Evolutionary conservation across 2,888 invertebrate genomes (phyloP).

Genomic region (Lithophane semibrunnea): DNA sequence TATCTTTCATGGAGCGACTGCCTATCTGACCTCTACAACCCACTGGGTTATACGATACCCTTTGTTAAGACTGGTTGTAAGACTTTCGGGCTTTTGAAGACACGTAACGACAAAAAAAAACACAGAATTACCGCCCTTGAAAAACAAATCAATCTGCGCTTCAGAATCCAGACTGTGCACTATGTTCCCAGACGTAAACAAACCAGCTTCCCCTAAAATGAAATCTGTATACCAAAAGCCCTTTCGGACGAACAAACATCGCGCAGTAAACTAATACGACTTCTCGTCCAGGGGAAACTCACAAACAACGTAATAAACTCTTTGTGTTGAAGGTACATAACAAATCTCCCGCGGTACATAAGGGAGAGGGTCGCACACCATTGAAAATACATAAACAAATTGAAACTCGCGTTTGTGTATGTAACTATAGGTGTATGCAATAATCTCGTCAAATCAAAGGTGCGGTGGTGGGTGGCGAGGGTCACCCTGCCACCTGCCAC

Average conservation of each 20-base stretch:
- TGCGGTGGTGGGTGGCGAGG: neutral
- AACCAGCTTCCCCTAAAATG: neutral
- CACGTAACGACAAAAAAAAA: too few relatives aligned
- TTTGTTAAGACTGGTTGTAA: too few relatives aligned
- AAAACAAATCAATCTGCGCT: neutral
- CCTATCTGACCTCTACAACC: too few relatives aligned
- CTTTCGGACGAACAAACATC: neutral
- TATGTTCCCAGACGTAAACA: conserved; percentile 8
- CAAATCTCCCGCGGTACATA: conserved; percentile 1
- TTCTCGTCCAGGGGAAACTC: conserved; percentile 10
- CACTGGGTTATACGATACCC: too few relatives aligned
- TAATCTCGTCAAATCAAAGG: neutral
- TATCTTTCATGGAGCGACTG: too few relatives aligned
- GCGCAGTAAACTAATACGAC: conserved; percentile 4
- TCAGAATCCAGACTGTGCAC: neutral
- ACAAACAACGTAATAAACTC: neutral
- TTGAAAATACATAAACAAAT: neutral
- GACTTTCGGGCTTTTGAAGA: too few relatives aligned
- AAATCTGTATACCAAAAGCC: neutral
- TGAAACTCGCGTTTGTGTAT: neutral
- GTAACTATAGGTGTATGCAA: neutral
- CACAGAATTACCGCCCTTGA: neutral
- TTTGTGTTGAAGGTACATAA: neutral
- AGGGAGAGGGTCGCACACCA: neutral
- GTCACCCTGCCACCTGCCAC: neutral